phyloP scores from a whole-genome alignment of 2,888 invertebrate species.

The Tineola bisselliella region DNA sequence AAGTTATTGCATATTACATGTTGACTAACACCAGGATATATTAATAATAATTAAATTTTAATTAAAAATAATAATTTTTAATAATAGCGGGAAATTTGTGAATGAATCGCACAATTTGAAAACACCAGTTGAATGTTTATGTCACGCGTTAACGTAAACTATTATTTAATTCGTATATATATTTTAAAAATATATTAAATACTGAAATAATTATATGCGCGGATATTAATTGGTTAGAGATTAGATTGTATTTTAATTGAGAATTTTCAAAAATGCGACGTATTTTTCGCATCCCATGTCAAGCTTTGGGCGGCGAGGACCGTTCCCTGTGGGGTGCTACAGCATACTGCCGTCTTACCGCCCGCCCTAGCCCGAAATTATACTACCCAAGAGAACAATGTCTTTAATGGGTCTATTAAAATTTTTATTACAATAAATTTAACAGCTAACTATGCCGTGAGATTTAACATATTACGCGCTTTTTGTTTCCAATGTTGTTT shows the following conservation, averaged over 20 bases:
- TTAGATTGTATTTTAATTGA: neutral
- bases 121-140: neutral
- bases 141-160: neutral
- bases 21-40: neutral
- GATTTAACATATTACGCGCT: no score
- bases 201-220: no score
- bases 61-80: neutral
- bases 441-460: no score
- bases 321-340: neutral
- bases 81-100: neutral
- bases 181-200: no score
- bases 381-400: neutral
- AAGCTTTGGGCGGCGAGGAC: neutral
- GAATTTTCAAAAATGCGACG: neutral
- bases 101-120: neutral
- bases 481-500: no score
- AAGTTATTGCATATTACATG: neutral
- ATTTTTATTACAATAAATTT: no score
- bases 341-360: neutral
- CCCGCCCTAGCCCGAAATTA: neutral
- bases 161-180: no score
- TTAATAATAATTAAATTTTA: neutral
- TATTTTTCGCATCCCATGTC: neutral
- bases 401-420: neutral
- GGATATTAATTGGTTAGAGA: no score